Base-by-base conservation (phyloP, 2,113 vertebrate species). In the Paramisgurnus dabryanus region DNA sequence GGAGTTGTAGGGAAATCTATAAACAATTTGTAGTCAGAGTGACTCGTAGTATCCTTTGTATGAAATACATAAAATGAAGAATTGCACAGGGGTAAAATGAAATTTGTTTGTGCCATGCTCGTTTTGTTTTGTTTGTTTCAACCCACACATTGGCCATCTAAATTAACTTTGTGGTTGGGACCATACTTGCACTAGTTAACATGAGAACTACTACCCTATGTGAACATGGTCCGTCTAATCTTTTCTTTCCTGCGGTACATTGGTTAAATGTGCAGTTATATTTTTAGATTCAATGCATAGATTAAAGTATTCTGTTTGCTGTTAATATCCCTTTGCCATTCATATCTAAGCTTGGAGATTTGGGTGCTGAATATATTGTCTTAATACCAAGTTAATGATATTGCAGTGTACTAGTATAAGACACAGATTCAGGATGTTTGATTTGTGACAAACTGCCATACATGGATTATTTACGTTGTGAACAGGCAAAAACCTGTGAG, bases 1-100 rank as follows among this genome's bases (percentile, higher is more conserved):
- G 93, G 93, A 94, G 81, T 90, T 94, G 84, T 93, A 69, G 49
- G 7, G 5, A 57, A 27, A 8, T 34, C 50, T 83, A n/a, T 81
- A 9, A 65, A 47, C 22, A 43, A 0, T 22, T 12, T 64, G 7
- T 50, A 43, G 53, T 55, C 5, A 15, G 47, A 9, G 6, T 49
- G 73, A 76, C 71, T 53, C 41, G 57, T 18, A 53, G 60, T 34
- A 13, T 41, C 47, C 18, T 6, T 34, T 63, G 43, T 40, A 53
- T 78, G 53, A 11, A 34, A 69, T 4, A 43, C 69, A 58, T 66
- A 8, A 58, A 34, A 68, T 40, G 10, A 64, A 27, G 17, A 71
- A 40, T 72, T 60, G 40, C 8, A 72, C 39, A 39, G 27, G 45
- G 40, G 22, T 45, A 11, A 41, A 15, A 47, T 17, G 60, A 22